phyloP scores from a whole-genome alignment of 2,797 vertebrate species.

The Syndactyla subalaris region DNA sequence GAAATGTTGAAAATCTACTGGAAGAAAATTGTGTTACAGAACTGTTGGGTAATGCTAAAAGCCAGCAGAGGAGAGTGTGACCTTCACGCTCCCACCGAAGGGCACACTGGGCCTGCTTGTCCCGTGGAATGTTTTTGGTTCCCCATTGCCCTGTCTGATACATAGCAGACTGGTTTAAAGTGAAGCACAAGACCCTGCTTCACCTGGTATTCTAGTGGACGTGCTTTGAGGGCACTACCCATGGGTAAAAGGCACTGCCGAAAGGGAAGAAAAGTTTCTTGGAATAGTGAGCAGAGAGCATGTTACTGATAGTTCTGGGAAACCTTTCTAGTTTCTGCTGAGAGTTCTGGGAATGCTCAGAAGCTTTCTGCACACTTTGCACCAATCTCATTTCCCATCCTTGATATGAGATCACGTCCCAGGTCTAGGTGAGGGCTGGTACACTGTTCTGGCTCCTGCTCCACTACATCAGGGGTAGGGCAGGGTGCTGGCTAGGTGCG shows the following conservation, averaged over 20 bases:
- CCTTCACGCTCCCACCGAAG: conserved; percentile 81
- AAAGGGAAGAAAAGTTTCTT: conserved; percentile 10
- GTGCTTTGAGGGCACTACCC: neutral
- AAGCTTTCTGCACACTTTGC: neutral
- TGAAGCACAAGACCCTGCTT: neutral
- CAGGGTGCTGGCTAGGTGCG: fast-evolving
- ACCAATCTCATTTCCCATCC: fast-evolving
- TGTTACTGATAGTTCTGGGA: conserved; percentile 32
- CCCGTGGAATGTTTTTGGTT: neutral
- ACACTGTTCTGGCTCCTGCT: neutral
- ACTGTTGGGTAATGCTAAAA: conserved; percentile 44
- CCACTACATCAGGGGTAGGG: neutral
- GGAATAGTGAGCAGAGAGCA: neutral
- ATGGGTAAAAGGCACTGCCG: neutral
- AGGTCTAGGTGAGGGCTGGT: neutral
- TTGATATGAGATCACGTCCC: neutral
- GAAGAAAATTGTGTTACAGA: conserved; percentile 16
- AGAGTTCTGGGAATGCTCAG: neutral
- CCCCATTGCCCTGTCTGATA: neutral
- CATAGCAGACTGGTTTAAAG: neutral
- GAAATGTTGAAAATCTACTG: conserved; percentile 38
- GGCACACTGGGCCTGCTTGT: conserved; percentile 54
- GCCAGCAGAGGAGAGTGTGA: conserved; percentile 67
- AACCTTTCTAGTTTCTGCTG: neutral
- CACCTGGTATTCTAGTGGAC: neutral